Conservation (phyloP, 2,797 vertebrate genomes). For the Micropoecilia bifurca region DNA sequence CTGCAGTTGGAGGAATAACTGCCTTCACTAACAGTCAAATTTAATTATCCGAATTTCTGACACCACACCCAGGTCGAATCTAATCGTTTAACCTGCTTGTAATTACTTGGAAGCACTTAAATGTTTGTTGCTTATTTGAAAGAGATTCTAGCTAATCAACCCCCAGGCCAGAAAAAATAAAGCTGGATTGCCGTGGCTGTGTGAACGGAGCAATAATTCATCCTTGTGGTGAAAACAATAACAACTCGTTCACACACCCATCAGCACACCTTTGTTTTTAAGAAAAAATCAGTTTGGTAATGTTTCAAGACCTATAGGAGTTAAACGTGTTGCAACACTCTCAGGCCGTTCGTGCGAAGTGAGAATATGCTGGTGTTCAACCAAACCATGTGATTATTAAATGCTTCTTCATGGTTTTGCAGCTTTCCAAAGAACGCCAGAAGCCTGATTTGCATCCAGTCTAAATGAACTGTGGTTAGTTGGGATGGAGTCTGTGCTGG, state of each 20-base stretch:
- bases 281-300: slow-evolving; percentile 31
- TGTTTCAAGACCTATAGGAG: slow-evolving; percentile 15
- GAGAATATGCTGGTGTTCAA: slow-evolving; percentile 24
- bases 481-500: slow-evolving; percentile 16
- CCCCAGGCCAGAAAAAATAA: slow-evolving; percentile 38
- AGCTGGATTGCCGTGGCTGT: slow-evolving; percentile 18
- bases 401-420: background rate
- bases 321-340: slow-evolving; percentile 47
- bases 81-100: slow-evolving; percentile 25
- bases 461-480: background rate
- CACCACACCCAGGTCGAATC: slow-evolving; percentile 5
- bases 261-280: slow-evolving; percentile 35
- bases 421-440: slow-evolving; percentile 6
- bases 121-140: slow-evolving; percentile 3
- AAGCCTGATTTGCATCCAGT: slow-evolving; percentile 5
- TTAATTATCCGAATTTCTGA: slow-evolving; percentile 36
- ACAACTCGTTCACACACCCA: slow-evolving; percentile 14
- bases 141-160: slow-evolving; percentile 15
- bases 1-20: slow-evolving; percentile 14
- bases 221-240: slow-evolving; percentile 39
- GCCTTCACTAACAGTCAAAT: slow-evolving; percentile 26
- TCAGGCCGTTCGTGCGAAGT: slow-evolving; percentile 11
- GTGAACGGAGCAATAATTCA: slow-evolving; percentile 32
- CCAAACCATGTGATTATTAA: slow-evolving; percentile 44
- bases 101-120: slow-evolving; percentile 35